phyloP scores from a whole-genome alignment of 2,888 invertebrate genomes.

The Flexamia atlantica region DNA sequence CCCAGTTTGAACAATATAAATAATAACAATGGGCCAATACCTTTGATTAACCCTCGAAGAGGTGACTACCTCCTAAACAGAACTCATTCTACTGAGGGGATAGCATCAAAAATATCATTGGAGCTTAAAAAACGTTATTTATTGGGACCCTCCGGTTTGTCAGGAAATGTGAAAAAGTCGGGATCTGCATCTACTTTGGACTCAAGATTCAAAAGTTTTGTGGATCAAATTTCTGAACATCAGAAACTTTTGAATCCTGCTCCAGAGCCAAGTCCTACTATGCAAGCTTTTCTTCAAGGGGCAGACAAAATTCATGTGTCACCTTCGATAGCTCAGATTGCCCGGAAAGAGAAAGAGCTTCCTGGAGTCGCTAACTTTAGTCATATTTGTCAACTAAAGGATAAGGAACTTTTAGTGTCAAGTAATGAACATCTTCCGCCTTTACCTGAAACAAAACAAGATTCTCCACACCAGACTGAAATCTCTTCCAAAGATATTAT shows the following conservation, averaged over 20 bases:
- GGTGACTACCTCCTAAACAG: slow-evolving; percentile 89
- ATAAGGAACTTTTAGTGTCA: slow-evolving; percentile 62
- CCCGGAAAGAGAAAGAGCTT: slow-evolving; percentile 67
- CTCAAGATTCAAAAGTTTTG: slow-evolving; percentile 89
- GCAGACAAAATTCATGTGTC: slow-evolving; percentile 72
- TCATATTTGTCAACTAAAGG: slow-evolving; percentile 71
- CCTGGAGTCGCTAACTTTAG: slow-evolving; percentile 70
- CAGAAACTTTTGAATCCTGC: slow-evolving; percentile 92
- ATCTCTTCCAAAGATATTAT: slow-evolving; percentile 51
- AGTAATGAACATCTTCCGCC: slow-evolving; percentile 11
- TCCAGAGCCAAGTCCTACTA: slow-evolving; percentile 82
- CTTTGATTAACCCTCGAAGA: slow-evolving; percentile 79
- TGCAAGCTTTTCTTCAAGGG: slow-evolving; percentile 82
- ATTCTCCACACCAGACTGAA: neutral
- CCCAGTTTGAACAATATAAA: slow-evolving; percentile 64
- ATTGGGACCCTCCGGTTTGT: slow-evolving; percentile 83
- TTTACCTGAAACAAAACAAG: neutral
- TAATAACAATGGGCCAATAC: slow-evolving; percentile 71
- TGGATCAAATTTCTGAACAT: slow-evolving; percentile 91
- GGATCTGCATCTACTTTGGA: slow-evolving; percentile 91
- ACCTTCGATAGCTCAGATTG: slow-evolving; percentile 64
- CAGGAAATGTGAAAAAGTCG: slow-evolving; percentile 86
- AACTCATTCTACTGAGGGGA: slow-evolving; percentile 91
- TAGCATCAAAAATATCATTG: slow-evolving; percentile 91
- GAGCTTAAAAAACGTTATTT: slow-evolving; percentile 92